Evolutionary conservation across 23 tunicate species (phyloP), one percentile per base, ranked within the genome.

Genomic region (Styela clava): DNA sequence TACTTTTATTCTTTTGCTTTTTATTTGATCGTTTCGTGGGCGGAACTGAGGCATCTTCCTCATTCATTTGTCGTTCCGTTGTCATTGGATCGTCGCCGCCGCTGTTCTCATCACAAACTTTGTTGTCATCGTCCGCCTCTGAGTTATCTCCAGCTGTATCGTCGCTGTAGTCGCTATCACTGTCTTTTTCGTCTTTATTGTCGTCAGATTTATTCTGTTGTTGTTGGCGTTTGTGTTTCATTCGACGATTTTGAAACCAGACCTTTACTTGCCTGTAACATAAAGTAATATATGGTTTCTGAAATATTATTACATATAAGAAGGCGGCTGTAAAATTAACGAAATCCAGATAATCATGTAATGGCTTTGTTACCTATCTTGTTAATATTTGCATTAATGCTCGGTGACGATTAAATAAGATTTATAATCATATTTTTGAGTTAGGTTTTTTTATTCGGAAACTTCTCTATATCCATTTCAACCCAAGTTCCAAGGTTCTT

Each of bases 251-350:
- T 77, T 87, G 92, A 33, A 87, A 87, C 97, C 97, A 92, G 29
- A 92, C 97, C 33, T 92, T 92, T 0, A 92, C 97, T 83, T 92
- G 97, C 36, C 97, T 91, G 85, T n/a, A 65, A 78, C 23, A 82
- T n/a, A 73, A n/a, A 3, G 64, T 61, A 61, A 19, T 19, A 21
- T 61, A 19, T 19, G 64, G 64, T 61, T 21, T 61, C 64, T 19
- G 64, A 21, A 61, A 61, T 19, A 21, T 61, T 61, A 19, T 21
- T 19, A 21, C 20, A 19, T 19, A 61, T 61, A 61, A 21, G 21
- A 19, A 61, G 64, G 64, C n/a, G n/a, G n/a, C n/a, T n/a, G n/a
- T n/a, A n/a, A n/a, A n/a, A n/a, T n/a, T n/a, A n/a, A n/a, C n/a
- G n/a, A n/a, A n/a, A n/a, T n/a, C n/a, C n/a, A n/a, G n/a, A n/a